Evolutionary conservation across 2,113 vertebrate species (phyloP).

Genomic region (Ivindomyrus marchei): DNA sequence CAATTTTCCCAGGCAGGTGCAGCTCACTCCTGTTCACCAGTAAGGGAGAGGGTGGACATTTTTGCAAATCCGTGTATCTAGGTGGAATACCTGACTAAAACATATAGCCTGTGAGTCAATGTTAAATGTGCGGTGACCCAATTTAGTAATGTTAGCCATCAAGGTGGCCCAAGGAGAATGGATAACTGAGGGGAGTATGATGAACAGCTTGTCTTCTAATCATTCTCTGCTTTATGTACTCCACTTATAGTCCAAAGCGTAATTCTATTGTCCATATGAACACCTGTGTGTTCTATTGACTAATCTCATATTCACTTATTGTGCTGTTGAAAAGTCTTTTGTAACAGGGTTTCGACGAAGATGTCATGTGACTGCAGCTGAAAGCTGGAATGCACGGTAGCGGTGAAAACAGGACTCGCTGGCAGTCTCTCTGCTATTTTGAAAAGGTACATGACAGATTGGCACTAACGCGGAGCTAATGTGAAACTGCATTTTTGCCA

Average conservation of each 20-base stretch:
- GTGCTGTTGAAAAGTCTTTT: not conserved
- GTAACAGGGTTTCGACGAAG: not conserved
- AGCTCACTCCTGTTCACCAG: not conserved
- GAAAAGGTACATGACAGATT: not conserved
- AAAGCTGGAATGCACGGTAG: not conserved
- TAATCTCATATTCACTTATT: not conserved
- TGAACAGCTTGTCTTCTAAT: not conserved
- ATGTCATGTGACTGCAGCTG: not conserved
- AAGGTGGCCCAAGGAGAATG: not conserved
- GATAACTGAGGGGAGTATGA: not conserved
- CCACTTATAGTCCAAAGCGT: not conserved
- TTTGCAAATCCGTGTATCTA: not conserved
- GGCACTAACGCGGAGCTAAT: not conserved
- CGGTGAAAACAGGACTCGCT: not conserved
- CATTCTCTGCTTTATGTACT: not conserved
- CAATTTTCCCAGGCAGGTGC: not conserved
- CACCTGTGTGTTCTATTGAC: not conserved
- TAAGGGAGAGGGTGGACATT: not conserved
- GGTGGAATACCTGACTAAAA: not conserved
- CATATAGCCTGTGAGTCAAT: not conserved
- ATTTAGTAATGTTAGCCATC: not conserved
- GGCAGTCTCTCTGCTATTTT: not conserved
- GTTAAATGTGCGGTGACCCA: not conserved
- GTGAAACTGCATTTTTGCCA: not conserved
- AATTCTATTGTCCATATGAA: not conserved